A percentile compares a stretch with the other conserved stretches of the same genome.
phyloP scores from a whole-genome alignment of 2,888 invertebrate genomes.

The Myathropa florea region DNA sequence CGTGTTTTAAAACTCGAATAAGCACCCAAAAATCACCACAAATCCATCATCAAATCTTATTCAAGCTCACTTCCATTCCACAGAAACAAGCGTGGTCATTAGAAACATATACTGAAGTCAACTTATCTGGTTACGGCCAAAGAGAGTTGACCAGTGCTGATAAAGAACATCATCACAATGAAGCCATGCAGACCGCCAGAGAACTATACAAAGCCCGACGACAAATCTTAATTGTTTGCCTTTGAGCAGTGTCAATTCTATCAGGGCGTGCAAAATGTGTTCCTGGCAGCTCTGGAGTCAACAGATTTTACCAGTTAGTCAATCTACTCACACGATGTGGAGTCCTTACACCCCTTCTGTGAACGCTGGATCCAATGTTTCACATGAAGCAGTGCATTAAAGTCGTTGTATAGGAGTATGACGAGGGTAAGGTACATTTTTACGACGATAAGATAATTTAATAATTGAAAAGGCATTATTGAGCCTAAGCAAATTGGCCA shows the following conservation, averaged over 20 bases:
- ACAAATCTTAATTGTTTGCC: slow-evolving; percentile 84
- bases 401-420: no score
- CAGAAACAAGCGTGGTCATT: slow-evolving; percentile 83
- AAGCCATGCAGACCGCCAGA: slow-evolving; percentile 81
- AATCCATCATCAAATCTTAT: not conserved
- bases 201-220: slow-evolving; percentile 60
- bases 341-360: no score
- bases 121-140: slow-evolving; percentile 87
- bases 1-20: slow-evolving; percentile 87
- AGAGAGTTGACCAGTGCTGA: slow-evolving; percentile 87
- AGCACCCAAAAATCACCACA: slow-evolving; percentile 47
- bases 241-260: slow-evolving; percentile 89
- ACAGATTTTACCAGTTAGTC: slow-evolving; percentile 89
- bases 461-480: no score
- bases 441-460: no score
- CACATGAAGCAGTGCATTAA: no score
- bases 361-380: no score
- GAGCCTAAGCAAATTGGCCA: no score
- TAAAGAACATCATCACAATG: slow-evolving; percentile 89
- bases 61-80: not conserved
- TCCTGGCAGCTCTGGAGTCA: slow-evolving; percentile 89
- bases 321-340: slow-evolving; percentile 87
- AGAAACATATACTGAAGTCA: slow-evolving; percentile 83
- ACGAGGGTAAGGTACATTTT: no score
- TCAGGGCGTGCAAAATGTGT: slow-evolving; percentile 87